phyloP scores from a whole-genome alignment of 2,888 invertebrate species.

The Galerucella calmariensis region DNA sequence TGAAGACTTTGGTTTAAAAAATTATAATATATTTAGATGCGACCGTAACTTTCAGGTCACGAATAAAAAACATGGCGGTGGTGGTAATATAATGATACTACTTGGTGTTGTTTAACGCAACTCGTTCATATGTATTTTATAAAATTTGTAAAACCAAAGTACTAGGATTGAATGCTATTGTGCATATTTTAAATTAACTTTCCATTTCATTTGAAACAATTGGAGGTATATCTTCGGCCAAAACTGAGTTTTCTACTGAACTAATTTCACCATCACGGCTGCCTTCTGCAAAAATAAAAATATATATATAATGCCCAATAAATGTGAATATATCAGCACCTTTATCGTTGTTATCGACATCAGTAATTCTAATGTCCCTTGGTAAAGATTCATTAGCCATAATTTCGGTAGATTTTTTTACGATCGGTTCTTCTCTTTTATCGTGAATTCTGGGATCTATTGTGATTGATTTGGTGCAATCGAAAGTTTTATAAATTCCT shows the following conservation, averaged over 20 bases:
- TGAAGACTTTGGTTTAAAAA: too few relatives aligned
- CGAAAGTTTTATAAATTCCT: constrained; percentile 94
- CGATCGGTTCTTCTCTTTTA: constrained; percentile 18
- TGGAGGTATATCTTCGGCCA: too few relatives aligned
- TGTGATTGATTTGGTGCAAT: constrained; percentile 85
- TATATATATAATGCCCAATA: background rate
- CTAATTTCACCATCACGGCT: background rate
- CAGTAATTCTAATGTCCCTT: background rate
- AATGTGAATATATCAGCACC: background rate
- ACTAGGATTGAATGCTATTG: too few relatives aligned
- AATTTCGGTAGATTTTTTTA: background rate
- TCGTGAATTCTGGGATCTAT: constrained; percentile 64
- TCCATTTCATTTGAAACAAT: too few relatives aligned
- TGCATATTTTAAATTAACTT: too few relatives aligned
- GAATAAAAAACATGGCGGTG: too few relatives aligned
- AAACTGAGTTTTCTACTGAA: background rate
- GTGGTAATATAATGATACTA: too few relatives aligned
- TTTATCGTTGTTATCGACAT: background rate
- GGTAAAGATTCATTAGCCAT: background rate
- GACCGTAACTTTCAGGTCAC: too few relatives aligned
- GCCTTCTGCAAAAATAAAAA: background rate
- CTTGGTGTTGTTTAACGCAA: too few relatives aligned
- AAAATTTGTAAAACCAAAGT: too few relatives aligned
- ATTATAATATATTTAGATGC: too few relatives aligned
- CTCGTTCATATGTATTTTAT: too few relatives aligned